Evolutionary conservation across 2,113 vertebrate species (phyloP), one percentile per base, ranked within the genome.

Genomic region (Glaucomys volans): DNA sequence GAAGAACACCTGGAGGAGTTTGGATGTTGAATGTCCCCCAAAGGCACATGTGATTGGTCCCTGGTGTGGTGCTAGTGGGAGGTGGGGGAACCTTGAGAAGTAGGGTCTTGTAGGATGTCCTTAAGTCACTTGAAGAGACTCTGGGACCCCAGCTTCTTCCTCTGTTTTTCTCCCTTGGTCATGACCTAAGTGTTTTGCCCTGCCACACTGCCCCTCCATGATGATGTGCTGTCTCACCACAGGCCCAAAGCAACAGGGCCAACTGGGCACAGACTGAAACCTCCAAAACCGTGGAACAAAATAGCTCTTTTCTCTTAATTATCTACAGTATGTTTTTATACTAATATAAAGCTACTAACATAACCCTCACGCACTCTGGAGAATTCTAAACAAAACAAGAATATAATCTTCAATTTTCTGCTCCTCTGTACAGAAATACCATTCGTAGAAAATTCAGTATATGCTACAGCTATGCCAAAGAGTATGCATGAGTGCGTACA

Each of bases 381-480:
- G 62, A 86, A 95, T 95, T 95, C 74, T 37, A 92, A 52, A 44
- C 10, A 28, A 28, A 89, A 57, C 32, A 87, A 74, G 90, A 74
- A 42, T 57, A 26, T 16, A 91, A 44, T 44, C 47, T 17, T 75
- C 16, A 17, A 47, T 8, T 17, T 71, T 72, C 35, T 69, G 20
- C 22, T 20, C 30, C 26, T 74, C 52, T 74, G 10, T n/a, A 76
- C 22, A 75, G 7, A 18, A 88, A 57, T 44, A 50, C 10, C 32
- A 83, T 35, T 32, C 20, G 8, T 74, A n/a, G 17, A 52, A 91
- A 83, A 83, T 40, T 28, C 32, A 37, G 8, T 26, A 17, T 54
- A 64, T 22, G 42, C 35, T 72, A 66, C 74, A 82, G 81, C 37
- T 30, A 44, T 28, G 30, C 9, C 59, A 64, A 37, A 89, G 30